Evolutionary conservation across 2,797 vertebrate species (phyloP).

Genomic region (Myotis vivesi): DNA sequence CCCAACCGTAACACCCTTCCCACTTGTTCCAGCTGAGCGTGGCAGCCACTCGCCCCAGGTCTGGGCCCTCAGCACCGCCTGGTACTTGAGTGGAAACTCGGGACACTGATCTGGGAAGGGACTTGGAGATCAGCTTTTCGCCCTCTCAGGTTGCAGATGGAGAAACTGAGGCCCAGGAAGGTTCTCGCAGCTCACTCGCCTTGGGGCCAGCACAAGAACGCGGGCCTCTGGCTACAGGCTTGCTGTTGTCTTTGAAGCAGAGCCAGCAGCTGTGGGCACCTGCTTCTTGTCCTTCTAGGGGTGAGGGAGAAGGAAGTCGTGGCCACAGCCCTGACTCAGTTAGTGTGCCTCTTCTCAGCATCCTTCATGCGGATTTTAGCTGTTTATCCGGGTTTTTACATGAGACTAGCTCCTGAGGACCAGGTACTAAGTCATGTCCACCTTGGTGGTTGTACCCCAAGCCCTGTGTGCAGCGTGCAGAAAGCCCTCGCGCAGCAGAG

Average conservation of each 20-base stretch:
- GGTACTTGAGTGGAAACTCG: background rate
- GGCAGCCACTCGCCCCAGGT: background rate
- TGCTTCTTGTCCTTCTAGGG: background rate
- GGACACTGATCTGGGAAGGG: background rate
- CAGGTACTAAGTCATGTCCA: background rate
- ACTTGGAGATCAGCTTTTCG: background rate
- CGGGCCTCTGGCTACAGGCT: background rate
- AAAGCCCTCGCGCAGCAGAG: background rate
- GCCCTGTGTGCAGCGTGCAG: background rate
- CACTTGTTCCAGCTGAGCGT: rapidly evolving
- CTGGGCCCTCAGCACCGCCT: background rate
- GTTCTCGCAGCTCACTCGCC: background rate
- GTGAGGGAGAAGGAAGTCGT: background rate
- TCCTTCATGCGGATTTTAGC: background rate
- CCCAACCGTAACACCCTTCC: background rate
- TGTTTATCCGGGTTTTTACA: background rate
- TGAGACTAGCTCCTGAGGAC: background rate
- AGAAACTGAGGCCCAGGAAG: background rate
- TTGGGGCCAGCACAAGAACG: background rate
- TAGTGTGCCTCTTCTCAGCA: background rate
- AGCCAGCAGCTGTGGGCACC: background rate
- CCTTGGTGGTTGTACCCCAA: background rate
- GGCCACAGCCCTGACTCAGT: background rate
- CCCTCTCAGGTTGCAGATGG: background rate
- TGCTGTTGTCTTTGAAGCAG: background rate